Base-by-base conservation (phyloP, 2,797 vertebrate species). In the Fistularia tabacaria region DNA sequence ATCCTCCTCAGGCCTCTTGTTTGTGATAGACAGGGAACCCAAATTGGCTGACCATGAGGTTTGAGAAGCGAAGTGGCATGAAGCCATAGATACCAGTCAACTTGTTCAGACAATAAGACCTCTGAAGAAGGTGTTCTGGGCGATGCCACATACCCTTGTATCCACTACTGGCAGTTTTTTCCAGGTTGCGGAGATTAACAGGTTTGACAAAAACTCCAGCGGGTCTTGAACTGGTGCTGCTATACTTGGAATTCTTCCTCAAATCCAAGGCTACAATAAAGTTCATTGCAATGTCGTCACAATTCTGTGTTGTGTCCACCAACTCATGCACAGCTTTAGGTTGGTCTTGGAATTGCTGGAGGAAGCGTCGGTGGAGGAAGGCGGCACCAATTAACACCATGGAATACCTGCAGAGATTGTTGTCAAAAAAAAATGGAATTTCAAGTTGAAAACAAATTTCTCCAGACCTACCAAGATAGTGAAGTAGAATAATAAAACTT, bases 131-230 rank as follows among this genome's bases (percentile, higher is more conserved):
- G 79, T 97, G 96, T 64, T 97, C 92, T 0, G 94, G 91, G 1
- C 94, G 90, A 58, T 95, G 94, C 96, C 95, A 98, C 96, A 98
- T 95, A 45, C 96, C 95, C 47, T 92, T 87, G 80, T 94, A 96
- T 39, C 93, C 93, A 12, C 91, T 94, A 38, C 80, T 90, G 57
- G 92, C 94, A 13, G 95, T 93, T 61, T 93, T 94, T 66, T 98
- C 96, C 80, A 96, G 81, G 86, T 93, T 98, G 48, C 91, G 87
- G 55, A 98, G 83, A 69, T 97, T 93, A 46, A 95, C 92, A 0
- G 96, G 95, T 74, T 94, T 97, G 70, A 98, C 93, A 62, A 98
- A 95, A 46, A 98, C 76, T 54, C 95, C 95, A 0, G 95, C 92
- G 14, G 93, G 73, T 73, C 87, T 93, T n/a, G n/a, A n/a, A 36